phyloP scores from a whole-genome alignment of 2,888 invertebrate genomes.

The Agonopterix alstromeriana region DNA sequence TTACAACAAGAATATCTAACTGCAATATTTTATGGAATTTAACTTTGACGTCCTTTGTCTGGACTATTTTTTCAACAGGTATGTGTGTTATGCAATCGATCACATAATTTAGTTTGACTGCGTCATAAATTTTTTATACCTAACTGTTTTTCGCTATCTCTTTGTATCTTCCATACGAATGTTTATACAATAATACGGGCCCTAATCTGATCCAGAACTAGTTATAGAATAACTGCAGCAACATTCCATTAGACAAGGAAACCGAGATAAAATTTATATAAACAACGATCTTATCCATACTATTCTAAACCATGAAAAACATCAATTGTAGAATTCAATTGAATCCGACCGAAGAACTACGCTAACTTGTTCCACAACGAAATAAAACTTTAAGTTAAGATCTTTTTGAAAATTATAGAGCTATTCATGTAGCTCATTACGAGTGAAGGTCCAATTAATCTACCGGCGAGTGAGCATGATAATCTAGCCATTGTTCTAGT shows the following conservation, averaged over 20 bases:
- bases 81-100: too few relatives aligned
- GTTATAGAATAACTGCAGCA: too few relatives aligned
- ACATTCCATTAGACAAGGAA: background rate
- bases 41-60: too few relatives aligned
- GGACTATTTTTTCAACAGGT: too few relatives aligned
- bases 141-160: too few relatives aligned
- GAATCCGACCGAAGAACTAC: constrained; percentile 5
- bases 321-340: constrained; percentile 6
- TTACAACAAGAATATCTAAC: too few relatives aligned
- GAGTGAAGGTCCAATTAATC: constrained; percentile 12
- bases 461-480: constrained; percentile 16
- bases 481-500: constrained; percentile 24
- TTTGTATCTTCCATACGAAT: too few relatives aligned
- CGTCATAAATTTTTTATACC: too few relatives aligned
- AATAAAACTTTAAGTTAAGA: constrained; percentile 20
- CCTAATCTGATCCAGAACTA: too few relatives aligned
- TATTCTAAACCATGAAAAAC: constrained; percentile 2
- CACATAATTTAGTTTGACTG: too few relatives aligned
- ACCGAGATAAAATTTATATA: background rate
- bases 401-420: constrained; percentile 22
- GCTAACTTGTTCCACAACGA: constrained; percentile 11
- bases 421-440: constrained; percentile 24
- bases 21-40: too few relatives aligned
- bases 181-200: too few relatives aligned
- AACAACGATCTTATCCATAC: background rate